Percentiles rank a stretch among this genome's conserved stretches.
These are phyloP conservation scores for Corapipo altera DNA, from an alignment of 2,113 vertebrate genomes.

Conservation along the genomic window DNA sequence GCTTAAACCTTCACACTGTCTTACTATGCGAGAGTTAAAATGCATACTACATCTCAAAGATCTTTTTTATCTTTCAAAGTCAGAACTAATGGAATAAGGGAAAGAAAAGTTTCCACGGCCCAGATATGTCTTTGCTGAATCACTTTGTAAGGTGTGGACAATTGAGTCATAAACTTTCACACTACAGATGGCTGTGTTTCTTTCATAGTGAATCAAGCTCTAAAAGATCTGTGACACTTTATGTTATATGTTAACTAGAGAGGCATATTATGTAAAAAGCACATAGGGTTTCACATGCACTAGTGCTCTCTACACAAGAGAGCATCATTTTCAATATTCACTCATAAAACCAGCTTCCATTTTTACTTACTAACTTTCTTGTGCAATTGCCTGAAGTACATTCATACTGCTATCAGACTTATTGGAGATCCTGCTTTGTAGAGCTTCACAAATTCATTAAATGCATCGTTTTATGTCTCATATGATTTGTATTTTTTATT, in stretches of 20 bases:
- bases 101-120: slow-evolving; percentile 26
- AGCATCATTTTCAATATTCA: slow-evolving; percentile 58
- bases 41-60: not conserved
- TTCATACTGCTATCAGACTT: not conserved
- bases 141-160: slow-evolving; percentile 43
- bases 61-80: not conserved
- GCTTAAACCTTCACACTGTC: not conserved
- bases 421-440: not conserved
- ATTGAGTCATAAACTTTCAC: slow-evolving; percentile 10
- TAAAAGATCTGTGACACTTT: slow-evolving; percentile 60
- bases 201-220: slow-evolving; percentile 36
- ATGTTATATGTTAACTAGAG: slow-evolving; percentile 66
- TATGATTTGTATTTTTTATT: not conserved
- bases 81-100: not conserved
- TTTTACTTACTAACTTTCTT: slow-evolving; percentile 34
- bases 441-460: not conserved
- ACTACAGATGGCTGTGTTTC: slow-evolving; percentile 37
- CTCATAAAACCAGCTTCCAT: slow-evolving; percentile 21
- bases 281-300: slow-evolving; percentile 60
- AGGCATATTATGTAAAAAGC: slow-evolving; percentile 67
- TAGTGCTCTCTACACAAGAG: slow-evolving; percentile 60
- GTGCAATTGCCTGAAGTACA: not conserved
- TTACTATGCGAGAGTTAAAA: not conserved
- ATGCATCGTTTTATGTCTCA: not conserved
- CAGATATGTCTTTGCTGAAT: slow-evolving; percentile 56